Conservation (phyloP, 2,888 invertebrate species). For the Cyrtodaria siliqua region DNA sequence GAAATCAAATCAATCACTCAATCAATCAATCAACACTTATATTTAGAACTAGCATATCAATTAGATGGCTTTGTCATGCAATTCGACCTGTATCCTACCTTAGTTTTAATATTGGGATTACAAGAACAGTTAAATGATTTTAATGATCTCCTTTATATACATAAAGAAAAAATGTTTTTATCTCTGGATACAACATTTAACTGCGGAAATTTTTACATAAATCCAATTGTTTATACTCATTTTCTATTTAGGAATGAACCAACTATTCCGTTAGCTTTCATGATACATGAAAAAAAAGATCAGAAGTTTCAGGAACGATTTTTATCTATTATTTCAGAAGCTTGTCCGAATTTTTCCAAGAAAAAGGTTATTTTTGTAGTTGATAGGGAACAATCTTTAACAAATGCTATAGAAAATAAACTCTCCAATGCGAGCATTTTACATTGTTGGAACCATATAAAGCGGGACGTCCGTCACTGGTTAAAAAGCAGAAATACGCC, state of each 20-base stretch:
- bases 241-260: constrained; percentile 25
- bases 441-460: too few species aligned
- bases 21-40: constrained; percentile 22
- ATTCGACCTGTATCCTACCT: constrained; percentile 29
- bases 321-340: constrained; percentile 1
- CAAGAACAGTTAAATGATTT: constrained; percentile 18
- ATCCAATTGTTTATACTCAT: constrained; percentile 30
- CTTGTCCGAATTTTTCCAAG: constrained; percentile 20
- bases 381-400: constrained; percentile 8
- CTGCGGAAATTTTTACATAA: constrained; percentile 30
- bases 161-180: constrained; percentile 14
- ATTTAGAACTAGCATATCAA: constrained; percentile 33
- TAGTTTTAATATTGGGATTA: constrained; percentile 23
- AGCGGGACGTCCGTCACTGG: too few species aligned
- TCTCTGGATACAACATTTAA: constrained; percentile 39
- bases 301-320: constrained; percentile 34
- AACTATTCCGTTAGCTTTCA: constrained; percentile 26
- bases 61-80: constrained; percentile 31
- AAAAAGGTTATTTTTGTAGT: constrained; percentile 21
- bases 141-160: constrained; percentile 24
- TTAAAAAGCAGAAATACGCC: too few species aligned
- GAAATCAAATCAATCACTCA: constrained; percentile 1
- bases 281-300: constrained; percentile 38
- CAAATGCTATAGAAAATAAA: neutral
- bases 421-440: too few species aligned